phyloP scores from a whole-genome alignment of 2,797 vertebrate species.

The Schizopygopsis pylzovi region DNA sequence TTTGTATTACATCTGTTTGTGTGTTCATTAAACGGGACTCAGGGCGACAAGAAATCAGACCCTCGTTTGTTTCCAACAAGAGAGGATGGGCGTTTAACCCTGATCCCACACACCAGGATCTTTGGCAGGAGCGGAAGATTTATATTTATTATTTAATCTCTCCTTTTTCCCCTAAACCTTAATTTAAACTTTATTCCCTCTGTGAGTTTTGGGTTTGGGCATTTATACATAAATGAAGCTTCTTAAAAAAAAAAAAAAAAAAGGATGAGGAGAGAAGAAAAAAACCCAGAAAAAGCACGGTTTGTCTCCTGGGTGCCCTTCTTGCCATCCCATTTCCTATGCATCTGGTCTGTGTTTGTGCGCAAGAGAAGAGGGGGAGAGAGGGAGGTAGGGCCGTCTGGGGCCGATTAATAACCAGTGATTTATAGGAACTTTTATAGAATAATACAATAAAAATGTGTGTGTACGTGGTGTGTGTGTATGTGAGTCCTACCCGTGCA shows the following conservation, averaged over 20 bases:
- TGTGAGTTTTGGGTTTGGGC: constrained; percentile 78
- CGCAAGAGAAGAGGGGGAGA: constrained; percentile 66
- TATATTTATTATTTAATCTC: constrained; percentile 77
- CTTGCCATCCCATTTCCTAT: constrained; percentile 89
- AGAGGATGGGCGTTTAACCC: constrained; percentile 76
- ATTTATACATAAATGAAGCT: constrained; percentile 76
- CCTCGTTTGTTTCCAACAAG: constrained; percentile 65
- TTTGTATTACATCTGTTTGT: constrained; percentile 43
- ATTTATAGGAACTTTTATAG: constrained; percentile 99
- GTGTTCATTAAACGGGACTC: constrained; percentile 62
- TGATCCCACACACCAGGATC: constrained; percentile 75
- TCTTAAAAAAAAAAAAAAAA: constrained; percentile 75
- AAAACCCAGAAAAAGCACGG: constrained; percentile 75
- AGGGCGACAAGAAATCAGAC: constrained; percentile 70
- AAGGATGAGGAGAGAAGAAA: constrained; percentile 63
- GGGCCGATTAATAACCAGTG: constrained; percentile 96
- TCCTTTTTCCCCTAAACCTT: constrained; percentile 76
- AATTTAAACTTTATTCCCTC: constrained; percentile 83
- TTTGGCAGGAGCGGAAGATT: constrained; percentile 71
- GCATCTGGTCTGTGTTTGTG: constrained; percentile 87
- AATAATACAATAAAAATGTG: constrained; percentile 97
- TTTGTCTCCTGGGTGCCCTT: constrained; percentile 89
- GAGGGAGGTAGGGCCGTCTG: constrained; percentile 79
- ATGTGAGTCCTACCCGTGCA: constrained; percentile 57
- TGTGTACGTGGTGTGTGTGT: constrained; percentile 73